Percentiles rank a stretch among this genome's conserved stretches.
Conservation (phyloP, 37 sponge, comb jelly and placozoan genomes). For the Axinella damicornis region DNA sequence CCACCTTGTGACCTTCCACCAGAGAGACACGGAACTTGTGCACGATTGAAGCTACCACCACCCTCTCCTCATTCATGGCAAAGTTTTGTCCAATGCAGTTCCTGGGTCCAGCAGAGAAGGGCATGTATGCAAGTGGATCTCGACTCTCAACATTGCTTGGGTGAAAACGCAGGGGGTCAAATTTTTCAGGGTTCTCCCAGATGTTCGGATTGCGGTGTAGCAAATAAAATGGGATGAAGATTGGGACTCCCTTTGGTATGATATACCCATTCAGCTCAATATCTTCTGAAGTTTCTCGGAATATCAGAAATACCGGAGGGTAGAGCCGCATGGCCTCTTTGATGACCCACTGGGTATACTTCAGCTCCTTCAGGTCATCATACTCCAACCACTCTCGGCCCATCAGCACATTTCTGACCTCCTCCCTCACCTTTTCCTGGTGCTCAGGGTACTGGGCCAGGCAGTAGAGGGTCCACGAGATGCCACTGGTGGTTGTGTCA, state of each 20-base stretch:
- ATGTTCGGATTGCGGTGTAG: conserved; percentile 69
- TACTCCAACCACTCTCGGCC: conserved; percentile 53
- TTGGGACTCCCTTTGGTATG: conserved; percentile 55
- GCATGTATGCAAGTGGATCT: no score
- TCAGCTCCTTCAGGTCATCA: no score
- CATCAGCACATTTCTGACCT: conserved; percentile 52
- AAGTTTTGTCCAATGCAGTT: no score
- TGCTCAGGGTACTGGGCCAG: conserved; percentile 66
- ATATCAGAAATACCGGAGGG: conserved; percentile 69
- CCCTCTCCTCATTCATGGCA: no score
- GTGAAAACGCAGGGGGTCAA: conserved; percentile 80
- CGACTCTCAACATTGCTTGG: no score
- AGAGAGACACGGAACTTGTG: conserved; percentile 3
- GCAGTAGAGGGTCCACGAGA: no score
- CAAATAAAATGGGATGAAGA: conserved; percentile 10
- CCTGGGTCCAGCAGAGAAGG: no score
- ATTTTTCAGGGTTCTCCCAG: conserved; percentile 81
- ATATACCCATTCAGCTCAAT: conserved; percentile 51
- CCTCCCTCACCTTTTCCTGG: conserved; percentile 81
- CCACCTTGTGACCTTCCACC: conserved; percentile 21
- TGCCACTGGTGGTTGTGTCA: no score
- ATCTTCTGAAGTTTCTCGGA: conserved; percentile 63
- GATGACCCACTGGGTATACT: no score
- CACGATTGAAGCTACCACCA: conserved; percentile 41
- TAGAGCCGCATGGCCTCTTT: conserved; percentile 91